Base-by-base conservation (phyloP, 2,888 invertebrate genomes). In the Kuschelorhynchus macadamiae region DNA sequence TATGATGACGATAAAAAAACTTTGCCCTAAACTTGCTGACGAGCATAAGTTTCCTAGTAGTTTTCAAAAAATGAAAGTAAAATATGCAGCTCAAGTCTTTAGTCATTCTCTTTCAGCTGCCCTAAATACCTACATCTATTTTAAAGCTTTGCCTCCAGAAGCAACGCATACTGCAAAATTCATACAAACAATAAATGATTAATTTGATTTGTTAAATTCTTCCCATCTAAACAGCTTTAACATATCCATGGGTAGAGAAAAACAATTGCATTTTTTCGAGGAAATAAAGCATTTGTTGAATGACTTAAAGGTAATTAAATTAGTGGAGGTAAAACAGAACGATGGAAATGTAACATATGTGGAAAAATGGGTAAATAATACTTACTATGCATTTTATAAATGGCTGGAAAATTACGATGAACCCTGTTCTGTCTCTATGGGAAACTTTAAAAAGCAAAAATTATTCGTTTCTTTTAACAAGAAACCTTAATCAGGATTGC, bases 401-500 rank as follows among this genome's bases (percentile, higher is more conserved):
- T 47, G 47, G 47, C 7, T 47, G 47, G 47, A 47, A 7, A 42
- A 7, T 42, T 12, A 42, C 42, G 8, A 42, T 42, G 1, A 42
- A 42, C n/a, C 16, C 42, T 8, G 36, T 68, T 21, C 5, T 62
- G 14, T 17, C 12, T 17, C 46, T 70, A 33, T 72, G 67, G 66
- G 52, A 57, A 25, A 32, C 53, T 12, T 53, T 66, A 20, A 57
- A 56, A 52, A n/a, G 14, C 16, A 63, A 60, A 47, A 56, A 32
- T 18, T 47, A 52, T 30, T 52, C 14, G 36, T 69, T 42, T 65
- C 16, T 73, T 47, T 71, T 42, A 7, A 72, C 68, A 30, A 61
- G 70, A 66, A 64, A 66, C 52, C 16, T 67, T 39, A 76, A 42
- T 16, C 16, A 42, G 16, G 16, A 42, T 42, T 42, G 42, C 16